Conservation (phyloP, 2,113 vertebrate genomes). For the Oceanodroma tethys region DNA sequence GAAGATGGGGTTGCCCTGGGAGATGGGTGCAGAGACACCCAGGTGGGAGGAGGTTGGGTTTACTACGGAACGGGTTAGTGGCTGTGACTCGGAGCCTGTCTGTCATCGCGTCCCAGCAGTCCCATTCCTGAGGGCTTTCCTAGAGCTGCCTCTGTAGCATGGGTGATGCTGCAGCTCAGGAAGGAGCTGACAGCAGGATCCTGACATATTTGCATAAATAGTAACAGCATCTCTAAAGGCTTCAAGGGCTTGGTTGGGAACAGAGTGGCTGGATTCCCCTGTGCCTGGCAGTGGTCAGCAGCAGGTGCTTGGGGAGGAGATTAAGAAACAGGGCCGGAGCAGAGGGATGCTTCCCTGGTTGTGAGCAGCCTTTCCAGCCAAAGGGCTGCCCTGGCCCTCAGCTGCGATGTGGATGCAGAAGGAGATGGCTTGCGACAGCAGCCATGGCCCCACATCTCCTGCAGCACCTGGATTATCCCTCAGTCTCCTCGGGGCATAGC, state of each 20-base stretch:
- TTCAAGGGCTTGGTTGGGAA: neutral
- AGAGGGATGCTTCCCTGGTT: neutral
- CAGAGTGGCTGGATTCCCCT: neutral
- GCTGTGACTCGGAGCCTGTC: neutral
- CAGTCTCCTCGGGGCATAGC: accelerated
- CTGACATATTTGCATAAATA: slow-evolving; percentile 4
- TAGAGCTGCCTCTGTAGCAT: neutral
- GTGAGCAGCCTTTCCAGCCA: neutral
- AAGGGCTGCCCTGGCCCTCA: neutral
- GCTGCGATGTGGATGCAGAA: neutral
- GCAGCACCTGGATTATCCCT: neutral
- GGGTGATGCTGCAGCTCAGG: neutral
- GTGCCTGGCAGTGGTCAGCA: neutral
- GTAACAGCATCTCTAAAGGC: slow-evolving; percentile 1
- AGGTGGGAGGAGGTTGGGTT: neutral
- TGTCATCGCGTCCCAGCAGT: neutral
- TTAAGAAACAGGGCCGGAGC: neutral
- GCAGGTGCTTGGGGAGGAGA: neutral
- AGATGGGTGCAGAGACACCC: neutral
- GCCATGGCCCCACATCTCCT: neutral
- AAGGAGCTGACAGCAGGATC: slow-evolving; percentile 14
- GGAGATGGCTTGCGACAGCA: neutral
- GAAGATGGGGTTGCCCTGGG: neutral
- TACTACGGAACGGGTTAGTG: neutral
- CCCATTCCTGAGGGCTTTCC: neutral